phyloP scores from a whole-genome alignment of 1,140 invertebrate genomes.

The Leptinotarsa undecemlineata region DNA sequence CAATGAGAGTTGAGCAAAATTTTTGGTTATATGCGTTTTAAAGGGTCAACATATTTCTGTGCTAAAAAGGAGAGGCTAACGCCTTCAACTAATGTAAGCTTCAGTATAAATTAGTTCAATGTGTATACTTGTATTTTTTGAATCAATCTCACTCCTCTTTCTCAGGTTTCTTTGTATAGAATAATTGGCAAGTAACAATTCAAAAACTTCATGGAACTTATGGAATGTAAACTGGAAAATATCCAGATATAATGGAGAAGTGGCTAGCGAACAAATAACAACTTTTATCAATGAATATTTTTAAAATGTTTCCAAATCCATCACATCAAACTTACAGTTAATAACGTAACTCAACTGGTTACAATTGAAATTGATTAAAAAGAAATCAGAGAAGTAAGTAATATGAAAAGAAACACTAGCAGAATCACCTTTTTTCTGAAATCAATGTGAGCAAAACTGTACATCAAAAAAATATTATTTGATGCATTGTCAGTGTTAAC shows the following conservation, averaged over 20 bases:
- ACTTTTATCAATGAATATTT: background rate
- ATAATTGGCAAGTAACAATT: background rate
- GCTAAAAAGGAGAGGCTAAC: background rate
- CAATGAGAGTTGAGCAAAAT: too few species aligned
- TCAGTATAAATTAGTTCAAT: too few species aligned
- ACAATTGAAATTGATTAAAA: background rate
- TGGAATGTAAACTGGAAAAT: background rate
- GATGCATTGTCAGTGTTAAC: too few species aligned
- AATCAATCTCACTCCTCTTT: too few species aligned
- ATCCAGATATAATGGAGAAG: background rate
- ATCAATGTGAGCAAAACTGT: too few species aligned
- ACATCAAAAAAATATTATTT: too few species aligned
- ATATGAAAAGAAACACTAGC: too few species aligned
- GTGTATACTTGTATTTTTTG: too few species aligned
- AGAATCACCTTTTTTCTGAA: too few species aligned
- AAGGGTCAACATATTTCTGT: slow-evolving; percentile 17
- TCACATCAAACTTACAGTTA: background rate
- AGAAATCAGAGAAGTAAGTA: too few species aligned
- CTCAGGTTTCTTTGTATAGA: too few species aligned
- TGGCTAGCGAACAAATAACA: background rate
- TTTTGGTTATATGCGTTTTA: slow-evolving; percentile 11
- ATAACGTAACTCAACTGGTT: background rate
- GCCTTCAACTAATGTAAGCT: too few species aligned
- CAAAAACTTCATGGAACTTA: background rate
- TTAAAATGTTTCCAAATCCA: background rate